These are phyloP conservation scores for Gouania willdenowi DNA, from an alignment of 2,797 vertebrate genomes.

Conservation along the genomic window DNA sequence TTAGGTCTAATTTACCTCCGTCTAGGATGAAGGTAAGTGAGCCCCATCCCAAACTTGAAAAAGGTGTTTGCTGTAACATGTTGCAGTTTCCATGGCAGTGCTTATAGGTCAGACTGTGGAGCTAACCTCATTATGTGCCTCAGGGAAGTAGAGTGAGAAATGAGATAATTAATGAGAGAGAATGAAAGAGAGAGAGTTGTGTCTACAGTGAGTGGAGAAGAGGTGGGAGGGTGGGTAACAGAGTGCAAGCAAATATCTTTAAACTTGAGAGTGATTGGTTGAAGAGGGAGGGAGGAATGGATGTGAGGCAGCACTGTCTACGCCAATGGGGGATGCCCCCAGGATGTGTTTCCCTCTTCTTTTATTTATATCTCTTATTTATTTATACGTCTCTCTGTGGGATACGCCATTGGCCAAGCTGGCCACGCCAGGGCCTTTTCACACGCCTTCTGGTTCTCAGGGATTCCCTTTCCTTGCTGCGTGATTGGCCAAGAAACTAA, in stretches of 20 bases:
- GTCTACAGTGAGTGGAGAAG: not conserved
- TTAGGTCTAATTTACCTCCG: constrained; percentile 39
- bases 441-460: constrained; percentile 22
- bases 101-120: constrained; percentile 65
- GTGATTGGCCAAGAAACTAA: constrained; percentile 54
- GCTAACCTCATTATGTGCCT: constrained; percentile 64
- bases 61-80: constrained; percentile 42
- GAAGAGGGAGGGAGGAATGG: constrained; percentile 26
- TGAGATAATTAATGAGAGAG: constrained; percentile 71
- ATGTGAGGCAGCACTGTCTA: constrained; percentile 39
- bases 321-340: constrained; percentile 68
- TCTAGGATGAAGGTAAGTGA: constrained; percentile 48
- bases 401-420: constrained; percentile 49
- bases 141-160: constrained; percentile 63
- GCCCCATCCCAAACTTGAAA: constrained; percentile 21
- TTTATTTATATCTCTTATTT: constrained; percentile 73
- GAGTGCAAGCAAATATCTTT: constrained; percentile 57
- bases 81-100: constrained; percentile 64
- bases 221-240: not conserved
- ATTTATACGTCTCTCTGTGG: constrained; percentile 60
- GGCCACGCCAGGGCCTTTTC: constrained; percentile 21
- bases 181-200: constrained; percentile 58
- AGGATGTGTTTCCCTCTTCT: constrained; percentile 69
- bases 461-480: constrained; percentile 57
- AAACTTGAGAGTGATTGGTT: constrained; percentile 62